Evolutionary conservation across 2,797 vertebrate genomes (phyloP).

Genomic region (Echiichthys vipera): DNA sequence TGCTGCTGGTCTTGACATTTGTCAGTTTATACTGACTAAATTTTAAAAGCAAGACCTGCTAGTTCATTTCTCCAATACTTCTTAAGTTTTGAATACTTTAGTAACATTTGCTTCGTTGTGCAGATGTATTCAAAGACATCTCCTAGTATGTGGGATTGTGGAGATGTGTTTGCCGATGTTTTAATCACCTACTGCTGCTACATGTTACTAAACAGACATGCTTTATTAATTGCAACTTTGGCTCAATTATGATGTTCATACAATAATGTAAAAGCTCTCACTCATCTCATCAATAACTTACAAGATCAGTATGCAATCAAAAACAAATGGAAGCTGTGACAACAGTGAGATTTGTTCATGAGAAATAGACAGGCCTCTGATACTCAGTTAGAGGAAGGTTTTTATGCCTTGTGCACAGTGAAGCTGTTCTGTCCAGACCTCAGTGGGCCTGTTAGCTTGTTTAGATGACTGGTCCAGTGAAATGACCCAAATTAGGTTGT

Average conservation of each 20-base stretch:
- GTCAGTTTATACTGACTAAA: not conserved
- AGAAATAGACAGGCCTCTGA: conserved; percentile 46
- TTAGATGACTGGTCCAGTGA: conserved; percentile 76
- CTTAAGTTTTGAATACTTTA: not conserved
- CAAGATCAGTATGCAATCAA: conserved; percentile 17
- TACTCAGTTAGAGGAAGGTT: conserved; percentile 55
- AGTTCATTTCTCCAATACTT: not conserved
- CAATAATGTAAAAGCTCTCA: not conserved
- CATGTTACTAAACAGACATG: not conserved
- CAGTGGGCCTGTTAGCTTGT: conserved; percentile 75
- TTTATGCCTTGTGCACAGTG: conserved; percentile 50
- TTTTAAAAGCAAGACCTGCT: not conserved
- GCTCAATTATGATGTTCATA: not conserved
- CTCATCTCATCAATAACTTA: not conserved
- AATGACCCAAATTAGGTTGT: conserved; percentile 78
- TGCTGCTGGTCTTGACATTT: not conserved
- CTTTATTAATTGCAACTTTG: conserved; percentile 2
- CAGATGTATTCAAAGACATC: not conserved
- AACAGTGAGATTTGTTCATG: conserved; percentile 35
- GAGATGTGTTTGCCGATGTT: not conserved
- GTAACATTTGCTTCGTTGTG: not conserved
- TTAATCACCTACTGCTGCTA: not conserved
- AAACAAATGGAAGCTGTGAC: conserved; percentile 37
- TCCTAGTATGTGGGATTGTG: not conserved
- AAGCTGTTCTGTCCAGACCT: conserved; percentile 58